These are phyloP conservation scores for Cephus spinipes DNA, from an alignment of 2,888 invertebrate species.

Conservation along the genomic window DNA sequence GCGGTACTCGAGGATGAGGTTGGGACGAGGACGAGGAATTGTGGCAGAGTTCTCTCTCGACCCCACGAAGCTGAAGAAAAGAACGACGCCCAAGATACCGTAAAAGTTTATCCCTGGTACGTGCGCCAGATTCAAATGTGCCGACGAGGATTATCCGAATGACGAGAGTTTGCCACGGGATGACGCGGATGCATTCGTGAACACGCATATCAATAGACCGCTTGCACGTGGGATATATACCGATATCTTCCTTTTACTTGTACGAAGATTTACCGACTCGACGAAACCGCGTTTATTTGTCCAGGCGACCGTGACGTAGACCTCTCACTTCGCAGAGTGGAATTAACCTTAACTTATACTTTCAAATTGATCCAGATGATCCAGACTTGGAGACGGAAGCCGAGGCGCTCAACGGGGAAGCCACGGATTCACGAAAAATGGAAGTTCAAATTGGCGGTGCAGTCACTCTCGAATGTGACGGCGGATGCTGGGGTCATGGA, in stretches of 20 bases:
- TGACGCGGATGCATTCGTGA: not conserved
- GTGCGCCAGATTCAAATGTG: conserved; percentile 50
- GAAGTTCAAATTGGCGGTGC: conserved; percentile 90
- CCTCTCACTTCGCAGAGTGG: not conserved
- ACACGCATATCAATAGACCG: not conserved
- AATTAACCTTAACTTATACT: not conserved
- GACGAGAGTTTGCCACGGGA: not conserved
- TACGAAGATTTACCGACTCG: not conserved
- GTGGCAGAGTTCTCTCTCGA: conserved; percentile 23
- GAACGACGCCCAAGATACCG: conserved; percentile 32
- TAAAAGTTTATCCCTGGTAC: conserved; percentile 56
- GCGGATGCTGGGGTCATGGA: conserved; percentile 68
- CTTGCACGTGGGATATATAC: not conserved
- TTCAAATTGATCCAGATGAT: conserved; percentile 44
- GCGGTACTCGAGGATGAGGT: conserved; percentile 10
- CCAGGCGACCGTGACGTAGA: not conserved
- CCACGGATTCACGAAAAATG: conserved; percentile 72
- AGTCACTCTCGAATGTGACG: conserved; percentile 83
- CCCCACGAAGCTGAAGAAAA: conserved; percentile 26
- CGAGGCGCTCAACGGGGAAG: conserved; percentile 59
- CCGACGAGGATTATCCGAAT: not conserved
- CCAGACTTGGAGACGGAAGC: conserved; percentile 62
- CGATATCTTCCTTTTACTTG: not conserved
- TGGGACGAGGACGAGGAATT: conserved; percentile 1
- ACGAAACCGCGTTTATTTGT: not conserved